These are phyloP conservation scores for Agrochola lychnidis DNA, from an alignment of 2,888 invertebrate genomes.

Conservation along the genomic window DNA sequence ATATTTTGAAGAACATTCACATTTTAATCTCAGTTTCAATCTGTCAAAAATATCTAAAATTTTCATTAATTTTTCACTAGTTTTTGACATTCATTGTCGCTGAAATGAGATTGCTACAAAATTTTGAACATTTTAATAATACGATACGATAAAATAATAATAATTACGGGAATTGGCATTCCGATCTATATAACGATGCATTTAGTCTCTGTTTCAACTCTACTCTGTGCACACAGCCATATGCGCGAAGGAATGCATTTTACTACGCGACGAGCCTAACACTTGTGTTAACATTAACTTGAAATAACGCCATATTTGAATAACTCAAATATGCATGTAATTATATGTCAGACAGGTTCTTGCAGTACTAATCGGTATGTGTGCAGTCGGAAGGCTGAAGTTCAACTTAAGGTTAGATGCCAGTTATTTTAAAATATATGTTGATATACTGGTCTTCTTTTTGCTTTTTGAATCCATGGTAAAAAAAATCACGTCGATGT, in stretches of 20 bases:
- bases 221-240: slow-evolving; percentile 61
- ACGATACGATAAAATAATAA: too few species aligned
- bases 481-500: too few species aligned
- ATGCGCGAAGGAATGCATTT: slow-evolving; percentile 67
- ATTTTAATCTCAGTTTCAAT: too few species aligned
- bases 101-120: too few species aligned
- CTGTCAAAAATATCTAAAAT: too few species aligned
- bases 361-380: slow-evolving; percentile 41
- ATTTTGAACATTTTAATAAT: background rate
- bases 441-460: too few species aligned
- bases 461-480: too few species aligned
- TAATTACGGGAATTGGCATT: background rate
- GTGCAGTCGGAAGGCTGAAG: slow-evolving; percentile 5
- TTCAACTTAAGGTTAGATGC: background rate
- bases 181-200: background rate
- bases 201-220: slow-evolving; percentile 28
- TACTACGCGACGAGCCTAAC: slow-evolving; percentile 62
- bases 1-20: background rate
- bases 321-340: slow-evolving; percentile 48
- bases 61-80: background rate
- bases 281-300: slow-evolving; percentile 71
- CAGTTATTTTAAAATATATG: background rate
- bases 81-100: background rate
- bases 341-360: slow-evolving; percentile 47
- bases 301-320: slow-evolving; percentile 60